A percentile compares a stretch with the other conserved stretches of the same genome.
Conservation (phyloP, 2,797 vertebrate species). For the Chrysolophus pictus region DNA sequence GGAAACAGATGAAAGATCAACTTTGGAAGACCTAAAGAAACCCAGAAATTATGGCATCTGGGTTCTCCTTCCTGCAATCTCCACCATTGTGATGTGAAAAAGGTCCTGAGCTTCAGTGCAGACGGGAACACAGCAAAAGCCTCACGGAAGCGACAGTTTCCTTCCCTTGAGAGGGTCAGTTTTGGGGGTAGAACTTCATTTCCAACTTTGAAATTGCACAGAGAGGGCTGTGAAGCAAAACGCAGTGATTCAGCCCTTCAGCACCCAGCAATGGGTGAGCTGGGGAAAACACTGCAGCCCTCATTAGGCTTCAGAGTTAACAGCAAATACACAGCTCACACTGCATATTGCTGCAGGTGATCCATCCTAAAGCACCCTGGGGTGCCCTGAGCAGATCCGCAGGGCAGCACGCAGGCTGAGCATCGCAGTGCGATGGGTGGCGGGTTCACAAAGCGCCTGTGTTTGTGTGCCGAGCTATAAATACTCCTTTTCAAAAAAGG, state of each 20-base stretch:
- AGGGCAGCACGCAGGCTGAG: neutral
- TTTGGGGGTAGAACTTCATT: neutral
- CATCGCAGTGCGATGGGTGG: neutral
- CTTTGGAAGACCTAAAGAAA: neutral
- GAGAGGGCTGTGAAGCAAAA: fast-evolving
- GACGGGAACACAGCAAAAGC: neutral
- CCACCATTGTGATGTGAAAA: fast-evolving
- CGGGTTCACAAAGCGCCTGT: conserved; percentile 74
- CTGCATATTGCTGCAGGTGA: too few species aligned
- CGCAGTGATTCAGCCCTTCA: neutral
- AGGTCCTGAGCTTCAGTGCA: neutral
- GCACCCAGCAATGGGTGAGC: fast-evolving
- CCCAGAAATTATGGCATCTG: neutral
- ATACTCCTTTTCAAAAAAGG: conserved; percentile 73
- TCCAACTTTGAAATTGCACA: neutral
- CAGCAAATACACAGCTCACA: neutral
- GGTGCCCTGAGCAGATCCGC: neutral
- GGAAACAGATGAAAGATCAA: neutral
- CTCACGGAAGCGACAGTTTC: neutral
- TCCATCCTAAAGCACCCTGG: fast-evolving
- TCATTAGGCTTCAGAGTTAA: neutral
- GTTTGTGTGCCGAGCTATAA: conserved; percentile 62
- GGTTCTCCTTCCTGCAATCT: neutral
- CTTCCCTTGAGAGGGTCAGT: neutral
- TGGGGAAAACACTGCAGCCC: neutral